Base-by-base conservation (phyloP, 1,140 invertebrate genomes). In the Penaeus indicus region DNA sequence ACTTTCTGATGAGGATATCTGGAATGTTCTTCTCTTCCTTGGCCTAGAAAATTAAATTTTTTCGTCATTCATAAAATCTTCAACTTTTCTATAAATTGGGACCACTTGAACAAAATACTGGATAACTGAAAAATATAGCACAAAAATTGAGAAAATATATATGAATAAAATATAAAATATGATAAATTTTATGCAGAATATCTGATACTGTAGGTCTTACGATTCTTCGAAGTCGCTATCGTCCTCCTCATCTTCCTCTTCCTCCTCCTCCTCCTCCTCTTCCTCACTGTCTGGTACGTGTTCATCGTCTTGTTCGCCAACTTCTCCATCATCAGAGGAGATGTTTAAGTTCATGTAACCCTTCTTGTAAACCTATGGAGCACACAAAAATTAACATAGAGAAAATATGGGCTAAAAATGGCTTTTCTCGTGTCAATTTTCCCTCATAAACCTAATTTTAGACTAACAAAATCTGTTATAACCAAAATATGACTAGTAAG, bases 311-410 rank as follows among this genome's bases (percentile, higher is more conserved):
- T 90, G 79, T 8, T 79, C 69, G 7, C 86, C 89, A 21, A 90
- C 85, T 18, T 91, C 89, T 54, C 91, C 89, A 47, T 90, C 91
- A 84, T 89, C 87, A 47, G 91, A 87, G 4, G 91, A 89, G 64
- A 91, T 84, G 42, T 91, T 87, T 62, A 91, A 81, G 25, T 78
- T 86, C 77, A 88, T 87, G 63, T 87, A 90, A 2, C 86, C 89
- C 81, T 89, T 91, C 83, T 88, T 89, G 25, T 63, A 69, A 10
- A 85, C 86, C 19, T 80, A 78, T 60, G 81, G 90, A 83, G 77
- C 25, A 84, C 54, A n/a, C 72, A 79, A 32, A 62, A 75, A 88
- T 72, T 42, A 38, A 42, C 60, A 67, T 27, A 32, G 21, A 72
- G 25, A 32, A 84, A 21, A 42, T 42, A 42, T 42, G 4, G 38